A percentile compares a stretch with the other conserved stretches of the same genome.
These are phyloP conservation scores for Augochlorella aurata DNA, from an alignment of 2,888 invertebrate genomes.

Conservation along the genomic window DNA sequence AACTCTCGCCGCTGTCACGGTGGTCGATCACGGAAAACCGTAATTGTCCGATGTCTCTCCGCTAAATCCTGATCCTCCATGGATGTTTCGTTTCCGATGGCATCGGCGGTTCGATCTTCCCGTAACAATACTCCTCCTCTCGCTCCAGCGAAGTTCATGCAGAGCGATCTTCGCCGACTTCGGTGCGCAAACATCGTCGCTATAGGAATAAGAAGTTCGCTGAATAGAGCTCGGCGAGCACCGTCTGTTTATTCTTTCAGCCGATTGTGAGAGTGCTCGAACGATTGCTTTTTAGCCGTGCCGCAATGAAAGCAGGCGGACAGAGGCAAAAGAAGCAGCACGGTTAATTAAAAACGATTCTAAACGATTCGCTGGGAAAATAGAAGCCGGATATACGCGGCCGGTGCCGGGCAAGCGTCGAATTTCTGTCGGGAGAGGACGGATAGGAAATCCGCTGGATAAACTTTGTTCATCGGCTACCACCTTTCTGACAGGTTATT, in stretches of 20 bases:
- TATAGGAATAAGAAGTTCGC: not conserved
- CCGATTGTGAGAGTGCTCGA: not conserved
- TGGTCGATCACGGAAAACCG: not conserved
- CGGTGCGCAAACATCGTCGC: not conserved
- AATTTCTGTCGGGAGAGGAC: not conserved
- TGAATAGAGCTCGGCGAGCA: not conserved
- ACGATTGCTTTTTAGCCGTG: not conserved
- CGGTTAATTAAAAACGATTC: not conserved
- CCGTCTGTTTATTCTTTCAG: not conserved
- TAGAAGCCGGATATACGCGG: not conserved
- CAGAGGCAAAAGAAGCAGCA: not conserved
- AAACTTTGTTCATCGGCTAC: not conserved
- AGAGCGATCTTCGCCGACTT: not conserved
- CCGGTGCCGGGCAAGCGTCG: not conserved
- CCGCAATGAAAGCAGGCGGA: not conserved
- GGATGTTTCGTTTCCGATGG: not conserved
- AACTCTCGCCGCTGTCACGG: not conserved
- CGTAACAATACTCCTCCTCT: not conserved
- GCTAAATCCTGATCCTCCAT: not conserved
- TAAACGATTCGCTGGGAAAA: not conserved
- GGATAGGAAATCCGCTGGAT: not conserved
- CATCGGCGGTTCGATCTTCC: conserved; percentile 1
- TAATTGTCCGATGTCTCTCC: not conserved
- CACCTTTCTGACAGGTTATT: conserved; percentile 6
- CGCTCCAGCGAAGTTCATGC: conserved; percentile 8